phyloP scores from a whole-genome alignment of 2,113 vertebrate genomes.

The Etia nguti region DNA sequence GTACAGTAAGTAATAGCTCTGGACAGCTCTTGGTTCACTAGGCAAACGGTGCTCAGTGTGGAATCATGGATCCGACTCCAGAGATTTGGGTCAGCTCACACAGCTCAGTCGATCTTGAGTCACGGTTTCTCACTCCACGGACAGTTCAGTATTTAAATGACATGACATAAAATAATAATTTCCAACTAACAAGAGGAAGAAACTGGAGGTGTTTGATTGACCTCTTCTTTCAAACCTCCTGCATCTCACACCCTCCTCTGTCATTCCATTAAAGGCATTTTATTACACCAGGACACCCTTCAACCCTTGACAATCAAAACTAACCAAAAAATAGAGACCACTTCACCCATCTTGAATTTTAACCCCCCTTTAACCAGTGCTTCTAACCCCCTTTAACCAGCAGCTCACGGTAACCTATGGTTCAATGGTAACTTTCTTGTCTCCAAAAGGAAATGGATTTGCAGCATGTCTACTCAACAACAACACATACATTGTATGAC shows the following conservation, averaged over 20 bases:
- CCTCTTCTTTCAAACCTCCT: no score
- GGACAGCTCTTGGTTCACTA: neutral
- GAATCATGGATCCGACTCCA: neutral
- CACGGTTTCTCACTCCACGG: neutral
- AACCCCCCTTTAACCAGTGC: neutral
- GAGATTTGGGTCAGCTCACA: neutral
- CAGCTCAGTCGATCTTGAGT: neutral
- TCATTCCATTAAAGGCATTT: no score
- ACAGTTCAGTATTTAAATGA: neutral
- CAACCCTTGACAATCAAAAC: neutral
- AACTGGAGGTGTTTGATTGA: neutral
- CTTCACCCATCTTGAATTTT: neutral
- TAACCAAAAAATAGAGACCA: neutral
- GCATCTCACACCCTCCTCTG: no score
- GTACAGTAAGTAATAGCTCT: neutral
- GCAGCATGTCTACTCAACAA: neutral
- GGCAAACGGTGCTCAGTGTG: neutral
- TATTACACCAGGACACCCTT: no score
- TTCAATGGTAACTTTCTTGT: neutral
- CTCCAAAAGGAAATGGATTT: neutral
- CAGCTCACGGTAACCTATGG: neutral
- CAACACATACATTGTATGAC: neutral
- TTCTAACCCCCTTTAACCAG: neutral
- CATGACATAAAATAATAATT: neutral
- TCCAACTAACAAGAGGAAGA: neutral